Evolutionary conservation across 2,888 invertebrate genomes (phyloP).

Genomic region (Drosophila borealis): DNA sequence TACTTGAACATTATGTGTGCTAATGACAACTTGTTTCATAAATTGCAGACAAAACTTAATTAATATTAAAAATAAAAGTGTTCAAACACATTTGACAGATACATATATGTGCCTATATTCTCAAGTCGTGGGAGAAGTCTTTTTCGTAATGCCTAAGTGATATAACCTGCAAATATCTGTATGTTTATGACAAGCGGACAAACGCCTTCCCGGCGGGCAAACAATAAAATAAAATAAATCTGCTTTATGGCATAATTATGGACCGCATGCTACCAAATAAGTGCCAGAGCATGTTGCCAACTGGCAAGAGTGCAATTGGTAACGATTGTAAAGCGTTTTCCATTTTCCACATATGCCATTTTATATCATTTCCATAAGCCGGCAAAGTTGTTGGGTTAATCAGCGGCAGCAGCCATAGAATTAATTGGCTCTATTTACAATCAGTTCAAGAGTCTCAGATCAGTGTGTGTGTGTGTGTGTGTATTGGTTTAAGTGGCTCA

Average conservation of each 20-base stretch:
- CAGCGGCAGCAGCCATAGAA: slow-evolving; percentile 38
- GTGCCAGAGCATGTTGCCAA: slow-evolving; percentile 19
- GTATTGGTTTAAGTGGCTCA: slow-evolving; percentile 46
- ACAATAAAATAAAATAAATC: slow-evolving; percentile 49
- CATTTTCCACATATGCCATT: slow-evolving; percentile 44
- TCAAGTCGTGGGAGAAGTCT: no score
- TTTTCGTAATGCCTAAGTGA: no score
- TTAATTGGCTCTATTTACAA: slow-evolving; percentile 69
- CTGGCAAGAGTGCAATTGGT: slow-evolving; percentile 29
- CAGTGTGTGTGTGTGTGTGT: not conserved
- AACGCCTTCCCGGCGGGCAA: slow-evolving; percentile 19
- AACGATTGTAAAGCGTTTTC: slow-evolving; percentile 41
- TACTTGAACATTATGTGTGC: not conserved
- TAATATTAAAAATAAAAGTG: no score
- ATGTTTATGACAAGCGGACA: not conserved
- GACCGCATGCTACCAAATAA: slow-evolving; percentile 18
- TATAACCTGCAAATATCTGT: not conserved
- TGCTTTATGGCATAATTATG: slow-evolving; percentile 52
- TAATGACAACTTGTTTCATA: no score
- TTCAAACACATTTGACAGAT: no score
- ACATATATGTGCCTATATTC: no score
- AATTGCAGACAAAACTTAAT: no score
- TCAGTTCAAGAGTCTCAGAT: slow-evolving; percentile 40
- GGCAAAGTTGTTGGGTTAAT: slow-evolving; percentile 42
- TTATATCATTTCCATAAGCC: slow-evolving; percentile 49